A percentile compares a stretch with the other conserved stretches of the same genome.
Evolutionary conservation across 1,140 invertebrate genomes (phyloP).

Genomic region (Littorina saxatilis): DNA sequence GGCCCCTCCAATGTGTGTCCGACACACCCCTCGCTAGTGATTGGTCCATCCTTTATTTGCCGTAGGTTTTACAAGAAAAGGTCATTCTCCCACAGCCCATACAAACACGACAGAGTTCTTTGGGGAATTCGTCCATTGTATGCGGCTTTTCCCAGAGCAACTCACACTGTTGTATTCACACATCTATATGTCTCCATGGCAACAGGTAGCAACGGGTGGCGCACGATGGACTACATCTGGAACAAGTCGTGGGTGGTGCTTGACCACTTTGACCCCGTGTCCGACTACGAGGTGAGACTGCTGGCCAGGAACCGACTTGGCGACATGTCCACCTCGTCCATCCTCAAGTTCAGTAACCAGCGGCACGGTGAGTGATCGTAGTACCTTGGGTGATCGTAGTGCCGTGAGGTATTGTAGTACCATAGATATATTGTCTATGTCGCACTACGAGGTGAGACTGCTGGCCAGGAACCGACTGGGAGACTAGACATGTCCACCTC

Average conservation of each 20-base stretch:
- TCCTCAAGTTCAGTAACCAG: constrained; percentile 35
- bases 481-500: constrained; percentile 42
- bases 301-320: constrained; percentile 47
- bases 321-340: constrained; percentile 45
- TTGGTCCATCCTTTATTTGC: no score
- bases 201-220: constrained; percentile 39
- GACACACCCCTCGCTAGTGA: no score
- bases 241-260: constrained; percentile 49
- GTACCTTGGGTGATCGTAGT: background rate
- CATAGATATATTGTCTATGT: background rate
- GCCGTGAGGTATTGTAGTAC: background rate
- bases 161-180: no score
- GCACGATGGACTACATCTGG: constrained; percentile 41
- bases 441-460: constrained; percentile 44
- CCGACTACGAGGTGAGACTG: constrained; percentile 43
- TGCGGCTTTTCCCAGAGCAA: no score
- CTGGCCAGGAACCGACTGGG: constrained; percentile 47
- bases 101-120: no score
- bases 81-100: no score
- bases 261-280: constrained; percentile 39
- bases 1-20: no score
- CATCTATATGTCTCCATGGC: no score
- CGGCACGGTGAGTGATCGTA: constrained; percentile 24
- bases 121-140: no score
- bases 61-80: no score